Evolutionary conservation across 2,888 invertebrate genomes (phyloP), one percentile per base, ranked within the genome.

Genomic region (Melanostoma mellinum): DNA sequence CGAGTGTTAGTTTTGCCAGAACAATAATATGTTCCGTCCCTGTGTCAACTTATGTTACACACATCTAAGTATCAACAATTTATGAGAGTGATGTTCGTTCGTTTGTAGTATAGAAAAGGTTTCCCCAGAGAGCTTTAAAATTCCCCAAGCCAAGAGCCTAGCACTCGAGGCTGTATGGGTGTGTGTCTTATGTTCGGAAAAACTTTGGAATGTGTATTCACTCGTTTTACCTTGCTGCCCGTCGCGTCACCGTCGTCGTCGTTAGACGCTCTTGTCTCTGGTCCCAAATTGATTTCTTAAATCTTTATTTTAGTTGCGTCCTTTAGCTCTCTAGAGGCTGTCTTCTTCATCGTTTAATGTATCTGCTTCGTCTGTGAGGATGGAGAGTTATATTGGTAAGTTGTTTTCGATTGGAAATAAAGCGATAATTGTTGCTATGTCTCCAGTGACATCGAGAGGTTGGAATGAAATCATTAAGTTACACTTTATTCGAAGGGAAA

Each of bases 341-440:
- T 77, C 65, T 56, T 74, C 36, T 32, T 63, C 77, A 73, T 36
- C 78, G 73, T 78, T 78, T 73, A 78, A 63, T 65, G 46, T 46
- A 58, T 63, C 32, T 9, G 6, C 32, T 50, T 30, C 33, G 9
- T 55, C 6, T 20, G 30, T 38, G 60, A 44, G 35, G 36, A 53
- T 44, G 72, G 72, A 60, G 50, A 69, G 68, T 73, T 61, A 68
- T 77, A 77, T 77, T 44, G 72, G 58, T 33, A 65, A 71, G 72
- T 63, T 61, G 68, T 60, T 72, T 50, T 76, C 68, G 42, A 77
- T 52, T 30, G 73, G 68, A 72, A 61, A 72, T 76, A 72, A 76
- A 77, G 81, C 76, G 68, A 82, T 82, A 82, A 82, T 77, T 82
- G 81, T 82, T 82, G 81, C 81, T 77, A 61, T 73, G 77, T 77